Percentiles rank a stretch among this genome's conserved stretches.
Evolutionary conservation across 2,113 vertebrate species (phyloP).

Genomic region (Aspidoscelis tigris): DNA sequence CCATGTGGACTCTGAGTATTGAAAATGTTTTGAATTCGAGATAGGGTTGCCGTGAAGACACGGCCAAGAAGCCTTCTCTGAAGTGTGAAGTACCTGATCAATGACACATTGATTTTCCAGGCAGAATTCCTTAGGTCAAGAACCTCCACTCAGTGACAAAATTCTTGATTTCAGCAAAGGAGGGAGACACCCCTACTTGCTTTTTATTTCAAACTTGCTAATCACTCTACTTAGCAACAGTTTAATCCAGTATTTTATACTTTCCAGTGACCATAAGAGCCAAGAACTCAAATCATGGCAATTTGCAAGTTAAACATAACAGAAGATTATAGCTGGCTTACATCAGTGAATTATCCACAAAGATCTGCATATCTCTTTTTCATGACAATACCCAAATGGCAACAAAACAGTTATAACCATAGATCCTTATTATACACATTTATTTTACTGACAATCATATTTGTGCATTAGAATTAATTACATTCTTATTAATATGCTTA

Average conservation of each 20-base stretch:
- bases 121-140: not conserved
- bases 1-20: too few relatives aligned
- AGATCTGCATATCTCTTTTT: constrained; percentile 28
- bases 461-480: constrained; percentile 52
- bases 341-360: constrained; percentile 33
- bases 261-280: not conserved
- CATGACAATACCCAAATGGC: constrained; percentile 25
- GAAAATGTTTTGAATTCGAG: too few relatives aligned
- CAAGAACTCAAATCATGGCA: too few relatives aligned
- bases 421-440: constrained; percentile 24
- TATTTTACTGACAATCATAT: constrained; percentile 49
- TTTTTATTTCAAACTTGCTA: too few relatives aligned
- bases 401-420: constrained; percentile 35
- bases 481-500: constrained; percentile 47
- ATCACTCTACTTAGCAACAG: not conserved
- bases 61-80: too few relatives aligned
- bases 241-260: too few relatives aligned
- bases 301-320: too few relatives aligned
- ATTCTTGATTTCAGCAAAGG: not conserved
- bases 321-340: not conserved
- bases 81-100: too few relatives aligned
- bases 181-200: too few relatives aligned
- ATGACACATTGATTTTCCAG: not conserved
- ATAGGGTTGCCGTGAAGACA: too few relatives aligned
- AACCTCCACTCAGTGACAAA: not conserved